Evolutionary conservation across 2,113 vertebrate species (phyloP), one percentile per base, ranked within the genome.

Genomic region (Otolemur garnettii): DNA sequence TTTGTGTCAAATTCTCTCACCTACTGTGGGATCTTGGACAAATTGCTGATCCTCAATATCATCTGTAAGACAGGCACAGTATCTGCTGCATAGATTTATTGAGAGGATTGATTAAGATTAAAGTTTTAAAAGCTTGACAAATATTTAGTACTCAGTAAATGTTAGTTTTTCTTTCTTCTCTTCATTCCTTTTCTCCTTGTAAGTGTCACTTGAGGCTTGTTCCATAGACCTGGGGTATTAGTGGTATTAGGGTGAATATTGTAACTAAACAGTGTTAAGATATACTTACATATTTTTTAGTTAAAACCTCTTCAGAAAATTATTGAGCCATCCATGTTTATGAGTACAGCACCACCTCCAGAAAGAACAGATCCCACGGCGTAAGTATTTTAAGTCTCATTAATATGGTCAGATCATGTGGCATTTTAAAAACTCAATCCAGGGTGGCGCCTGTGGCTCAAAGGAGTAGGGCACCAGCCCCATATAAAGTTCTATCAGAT

Each of bases 281-380:
- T 93, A 33, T 72, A 64, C n/a, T 94, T 97, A 83, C 1, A 28
- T 80, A 93, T 97, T 95, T 93, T 97, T 96, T 75, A 98, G 98
- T 96, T 98, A 96, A 98, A 98, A 96, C 92, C 97, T 78, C 96
- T 98, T 88, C 97, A 95, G 69, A 97, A 96, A 92, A 71, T 71
- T 77, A 83, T 92, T 57, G 91, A 97, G 12, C 98, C 96, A 83
- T 97, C 97, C 68, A 98, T 98, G 98, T 98, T 98, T 95, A 95
- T 98, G 93, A 89, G 95, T 72, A 30, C 97, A 75, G 28, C 97
- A 87, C 97, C 98, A 92, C 95, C 97, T 93, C 91, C 95, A 94
- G 96, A 97, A 71, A 98, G 96, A 95, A 97, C 60, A 95, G 97
- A 98, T 45, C 74, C 79, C 15, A 2, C 59, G 72, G 97, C 75